These are phyloP conservation scores for Antheraea assamensis DNA, from an alignment of 2,888 invertebrate genomes.

Conservation along the genomic window DNA sequence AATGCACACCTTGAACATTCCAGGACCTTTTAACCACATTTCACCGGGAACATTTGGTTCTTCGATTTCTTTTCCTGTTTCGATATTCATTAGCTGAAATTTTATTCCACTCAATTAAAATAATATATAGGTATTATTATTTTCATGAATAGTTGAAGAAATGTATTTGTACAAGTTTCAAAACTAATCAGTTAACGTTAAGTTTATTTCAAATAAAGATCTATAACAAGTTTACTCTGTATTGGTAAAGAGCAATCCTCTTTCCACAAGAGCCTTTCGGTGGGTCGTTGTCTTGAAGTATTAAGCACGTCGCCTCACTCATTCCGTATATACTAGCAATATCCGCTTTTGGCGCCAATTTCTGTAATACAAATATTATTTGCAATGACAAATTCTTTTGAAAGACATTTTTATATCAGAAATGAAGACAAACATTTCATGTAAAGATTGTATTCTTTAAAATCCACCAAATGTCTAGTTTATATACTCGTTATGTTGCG, in stretches of 20 bases:
- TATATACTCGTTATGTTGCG: too few species aligned
- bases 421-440: too few species aligned
- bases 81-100: conserved; percentile 7
- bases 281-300: conserved; percentile 38
- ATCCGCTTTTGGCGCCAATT: conserved; percentile 45
- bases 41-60: conserved; percentile 51
- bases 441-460: too few species aligned
- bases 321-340: conserved; percentile 58
- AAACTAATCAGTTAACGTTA: background rate
- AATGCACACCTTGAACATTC: background rate
- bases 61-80: conserved; percentile 31
- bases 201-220: too few species aligned
- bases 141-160: too few species aligned
- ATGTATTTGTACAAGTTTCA: too few species aligned
- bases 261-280: conserved; percentile 50
- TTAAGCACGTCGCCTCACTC: conserved; percentile 56
- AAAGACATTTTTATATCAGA: too few species aligned
- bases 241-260: conserved; percentile 42
- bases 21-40: conserved; percentile 31
- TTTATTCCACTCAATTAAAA: too few species aligned
- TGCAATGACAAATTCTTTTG: too few species aligned
- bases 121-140: too few species aligned
- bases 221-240: conserved; percentile 25
- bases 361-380: background rate
- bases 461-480: too few species aligned